Evolutionary conservation across 2,113 vertebrate species (phyloP).

Genomic region (Calidris pugnax): DNA sequence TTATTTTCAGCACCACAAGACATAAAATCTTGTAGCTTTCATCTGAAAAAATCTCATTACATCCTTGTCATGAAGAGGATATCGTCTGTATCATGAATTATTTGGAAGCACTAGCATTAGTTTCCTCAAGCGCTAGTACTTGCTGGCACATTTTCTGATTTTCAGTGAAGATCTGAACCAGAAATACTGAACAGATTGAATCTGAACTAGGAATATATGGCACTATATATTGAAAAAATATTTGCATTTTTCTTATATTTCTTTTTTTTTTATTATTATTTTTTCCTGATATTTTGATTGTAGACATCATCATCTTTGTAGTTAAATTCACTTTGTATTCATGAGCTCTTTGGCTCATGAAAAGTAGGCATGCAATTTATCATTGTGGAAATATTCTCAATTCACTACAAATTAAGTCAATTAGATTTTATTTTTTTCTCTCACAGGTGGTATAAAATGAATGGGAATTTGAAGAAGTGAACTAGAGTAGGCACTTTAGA

Average conservation of each 20-base stretch:
- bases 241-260: background rate
- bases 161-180: background rate
- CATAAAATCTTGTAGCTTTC: background rate
- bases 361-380: background rate
- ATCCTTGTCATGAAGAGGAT: background rate
- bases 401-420: background rate
- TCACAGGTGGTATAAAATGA: background rate
- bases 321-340: background rate
- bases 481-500: background rate
- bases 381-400: background rate
- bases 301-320: background rate
- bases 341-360: background rate
- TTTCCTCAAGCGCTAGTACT: background rate
- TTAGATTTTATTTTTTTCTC: background rate
- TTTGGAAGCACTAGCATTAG: background rate
- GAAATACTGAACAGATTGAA: background rate
- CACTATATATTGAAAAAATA: background rate
- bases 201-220: background rate
- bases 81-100: rapidly evolving
- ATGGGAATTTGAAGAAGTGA: background rate
- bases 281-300: background rate
- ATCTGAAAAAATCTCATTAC: background rate
- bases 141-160: background rate
- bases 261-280: too few relatives aligned
- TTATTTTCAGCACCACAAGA: background rate